These are phyloP conservation scores for Dynastes tityus DNA, from an alignment of 2,888 invertebrate genomes.

Conservation along the genomic window DNA sequence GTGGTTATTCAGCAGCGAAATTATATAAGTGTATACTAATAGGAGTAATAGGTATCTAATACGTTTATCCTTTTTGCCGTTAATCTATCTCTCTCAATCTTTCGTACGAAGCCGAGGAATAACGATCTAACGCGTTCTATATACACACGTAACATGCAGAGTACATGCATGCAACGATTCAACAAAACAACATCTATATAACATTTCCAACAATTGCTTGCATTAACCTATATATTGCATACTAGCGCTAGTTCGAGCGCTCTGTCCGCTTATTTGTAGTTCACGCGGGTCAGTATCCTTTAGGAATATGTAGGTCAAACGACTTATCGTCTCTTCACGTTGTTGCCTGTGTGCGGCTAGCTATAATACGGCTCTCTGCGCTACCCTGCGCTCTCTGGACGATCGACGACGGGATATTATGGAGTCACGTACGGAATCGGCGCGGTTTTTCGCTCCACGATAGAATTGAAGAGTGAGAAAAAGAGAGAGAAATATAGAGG, in stretches of 20 bases:
- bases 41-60: no score
- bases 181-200: conserved; percentile 14
- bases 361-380: not conserved
- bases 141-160: no score
- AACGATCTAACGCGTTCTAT: no score
- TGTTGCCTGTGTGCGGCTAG: not conserved
- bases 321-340: conserved; percentile 49
- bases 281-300: conserved; percentile 60
- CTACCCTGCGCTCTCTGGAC: conserved; percentile 8
- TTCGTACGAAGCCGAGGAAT: no score
- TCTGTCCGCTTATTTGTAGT: conserved; percentile 49
- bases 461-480: no score
- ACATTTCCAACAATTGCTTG: conserved; percentile 46
- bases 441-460: not conserved
- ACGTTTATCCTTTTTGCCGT: no score
- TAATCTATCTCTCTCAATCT: no score
- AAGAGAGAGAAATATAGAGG: no score
- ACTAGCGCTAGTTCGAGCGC: conserved; percentile 39
- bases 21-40: no score
- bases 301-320: conserved; percentile 58
- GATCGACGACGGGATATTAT: not conserved
- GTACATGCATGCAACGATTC: not conserved
- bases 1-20: no score
- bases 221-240: conserved; percentile 50
- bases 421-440: conserved; percentile 22